Conservation (phyloP, 2,888 invertebrate species). For the Synergus japonicus region DNA sequence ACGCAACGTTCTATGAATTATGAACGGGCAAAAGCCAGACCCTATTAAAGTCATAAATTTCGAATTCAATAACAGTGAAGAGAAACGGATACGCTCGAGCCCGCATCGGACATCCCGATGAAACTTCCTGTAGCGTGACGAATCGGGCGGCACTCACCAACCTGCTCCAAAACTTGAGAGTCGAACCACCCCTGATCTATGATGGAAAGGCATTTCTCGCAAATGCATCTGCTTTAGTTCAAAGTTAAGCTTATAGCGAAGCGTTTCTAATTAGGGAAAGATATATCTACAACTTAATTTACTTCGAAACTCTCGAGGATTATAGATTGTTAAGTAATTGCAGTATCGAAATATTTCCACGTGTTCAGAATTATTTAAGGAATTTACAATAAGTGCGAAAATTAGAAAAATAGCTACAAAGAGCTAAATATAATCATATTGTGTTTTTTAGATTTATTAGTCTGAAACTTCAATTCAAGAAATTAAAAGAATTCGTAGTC, state of each 20-base stretch:
- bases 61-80: slow-evolving; percentile 72
- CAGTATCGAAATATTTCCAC: too few relatives aligned
- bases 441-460: too few relatives aligned
- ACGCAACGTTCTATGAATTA: slow-evolving; percentile 72
- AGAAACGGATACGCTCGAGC: slow-evolving; percentile 55
- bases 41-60: slow-evolving; percentile 76
- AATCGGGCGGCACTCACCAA: neutral
- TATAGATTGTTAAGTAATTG: too few relatives aligned
- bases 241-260: neutral
- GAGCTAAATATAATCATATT: too few relatives aligned
- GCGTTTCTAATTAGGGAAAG: neutral
- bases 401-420: too few relatives aligned
- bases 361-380: too few relatives aligned
- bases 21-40: slow-evolving; percentile 68
- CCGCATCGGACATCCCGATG: slow-evolving; percentile 23
- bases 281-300: too few relatives aligned
- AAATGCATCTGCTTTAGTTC: neutral
- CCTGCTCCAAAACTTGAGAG: neutral
- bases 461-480: too few relatives aligned
- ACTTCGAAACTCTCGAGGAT: too few relatives aligned
- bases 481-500: too few relatives aligned
- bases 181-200: neutral
- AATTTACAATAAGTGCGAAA: too few relatives aligned
- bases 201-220: neutral
- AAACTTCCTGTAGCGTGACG: slow-evolving; percentile 2